These are phyloP conservation scores for Rutpela maculata DNA, from an alignment of 2,888 invertebrate species.

Conservation along the genomic window DNA sequence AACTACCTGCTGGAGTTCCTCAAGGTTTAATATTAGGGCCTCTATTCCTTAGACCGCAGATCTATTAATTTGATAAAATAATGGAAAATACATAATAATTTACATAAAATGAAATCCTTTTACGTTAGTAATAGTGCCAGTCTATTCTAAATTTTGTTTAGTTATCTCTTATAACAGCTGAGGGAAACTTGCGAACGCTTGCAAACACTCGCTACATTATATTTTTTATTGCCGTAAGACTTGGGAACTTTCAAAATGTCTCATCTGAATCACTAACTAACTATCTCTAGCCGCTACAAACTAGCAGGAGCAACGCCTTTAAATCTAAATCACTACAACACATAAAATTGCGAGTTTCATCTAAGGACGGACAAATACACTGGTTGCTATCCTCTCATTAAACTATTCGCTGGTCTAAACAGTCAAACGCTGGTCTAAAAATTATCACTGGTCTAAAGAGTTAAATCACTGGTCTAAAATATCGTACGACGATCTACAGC, in stretches of 20 bases:
- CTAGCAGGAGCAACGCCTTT: slow-evolving; percentile 3
- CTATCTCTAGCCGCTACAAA: slow-evolving; percentile 8
- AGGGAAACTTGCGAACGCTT: not conserved
- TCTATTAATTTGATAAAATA: too few relatives aligned
- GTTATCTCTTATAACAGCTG: too few relatives aligned
- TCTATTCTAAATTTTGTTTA: too few relatives aligned
- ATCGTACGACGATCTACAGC: slow-evolving; percentile 28
- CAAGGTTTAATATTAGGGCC: too few relatives aligned
- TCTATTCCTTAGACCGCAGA: too few relatives aligned
- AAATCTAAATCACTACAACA: slow-evolving; percentile 10
- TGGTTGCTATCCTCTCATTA: slow-evolving; percentile 17
- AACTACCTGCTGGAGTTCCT: too few relatives aligned
- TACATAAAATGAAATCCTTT: too few relatives aligned
- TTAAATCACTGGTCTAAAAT: slow-evolving; percentile 30
- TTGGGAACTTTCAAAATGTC: not conserved
- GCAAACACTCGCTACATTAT: not conserved
- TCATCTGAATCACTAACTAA: not conserved
- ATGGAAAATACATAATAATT: too few relatives aligned
- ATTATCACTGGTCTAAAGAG: not conserved
- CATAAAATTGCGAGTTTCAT: not conserved
- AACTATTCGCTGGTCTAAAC: slow-evolving; percentile 31
- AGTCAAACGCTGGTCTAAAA: slow-evolving; percentile 39
- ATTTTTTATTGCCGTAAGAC: not conserved
- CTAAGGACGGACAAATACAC: slow-evolving; percentile 29
- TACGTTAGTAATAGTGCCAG: too few relatives aligned